phyloP scores from a whole-genome alignment of 2,888 invertebrate genomes.

The Macrophya annulata region DNA sequence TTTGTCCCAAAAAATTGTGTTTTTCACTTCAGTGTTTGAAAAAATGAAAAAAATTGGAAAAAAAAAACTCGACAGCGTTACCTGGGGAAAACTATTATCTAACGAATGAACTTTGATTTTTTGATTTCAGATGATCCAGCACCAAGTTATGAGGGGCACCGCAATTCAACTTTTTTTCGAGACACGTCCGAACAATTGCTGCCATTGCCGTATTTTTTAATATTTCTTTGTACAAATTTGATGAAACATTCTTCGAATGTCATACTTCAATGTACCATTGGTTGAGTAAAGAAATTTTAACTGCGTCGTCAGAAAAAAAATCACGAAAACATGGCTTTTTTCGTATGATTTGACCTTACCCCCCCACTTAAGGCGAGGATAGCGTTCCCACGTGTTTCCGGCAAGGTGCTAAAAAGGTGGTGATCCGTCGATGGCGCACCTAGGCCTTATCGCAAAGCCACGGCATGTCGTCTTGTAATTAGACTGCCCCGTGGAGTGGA shows the following conservation, averaged over 20 bases:
- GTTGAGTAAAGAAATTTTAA: slow-evolving; percentile 59
- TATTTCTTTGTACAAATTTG: slow-evolving; percentile 58
- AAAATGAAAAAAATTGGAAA: slow-evolving; percentile 57
- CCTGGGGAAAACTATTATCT: slow-evolving; percentile 60
- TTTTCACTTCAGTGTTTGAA: slow-evolving; percentile 60
- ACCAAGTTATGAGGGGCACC: slow-evolving; percentile 61
- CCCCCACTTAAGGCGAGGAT: no score
- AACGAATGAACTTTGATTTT: slow-evolving; percentile 60
- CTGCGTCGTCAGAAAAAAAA: slow-evolving; percentile 59
- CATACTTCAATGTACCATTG: slow-evolving; percentile 57
- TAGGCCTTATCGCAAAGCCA: no score
- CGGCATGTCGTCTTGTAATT: no score
- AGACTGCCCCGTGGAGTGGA: no score
- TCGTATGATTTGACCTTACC: slow-evolving; percentile 58
- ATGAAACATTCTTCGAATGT: slow-evolving; percentile 58
- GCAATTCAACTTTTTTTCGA: slow-evolving; percentile 61
- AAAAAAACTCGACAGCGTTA: slow-evolving; percentile 57
- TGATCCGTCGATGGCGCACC: no score
- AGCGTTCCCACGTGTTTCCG: no score
- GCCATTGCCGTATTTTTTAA: slow-evolving; percentile 59
- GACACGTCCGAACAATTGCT: slow-evolving; percentile 60
- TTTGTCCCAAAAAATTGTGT: slow-evolving; percentile 62
- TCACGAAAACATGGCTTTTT: slow-evolving; percentile 59
- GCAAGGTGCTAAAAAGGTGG: no score
- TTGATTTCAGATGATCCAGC: slow-evolving; percentile 63